Evolutionary conservation across 92 coral and sea anemone genomes (phyloP), one percentile per base, ranked within the genome.

Genomic region (Phenganax subtilis): DNA sequence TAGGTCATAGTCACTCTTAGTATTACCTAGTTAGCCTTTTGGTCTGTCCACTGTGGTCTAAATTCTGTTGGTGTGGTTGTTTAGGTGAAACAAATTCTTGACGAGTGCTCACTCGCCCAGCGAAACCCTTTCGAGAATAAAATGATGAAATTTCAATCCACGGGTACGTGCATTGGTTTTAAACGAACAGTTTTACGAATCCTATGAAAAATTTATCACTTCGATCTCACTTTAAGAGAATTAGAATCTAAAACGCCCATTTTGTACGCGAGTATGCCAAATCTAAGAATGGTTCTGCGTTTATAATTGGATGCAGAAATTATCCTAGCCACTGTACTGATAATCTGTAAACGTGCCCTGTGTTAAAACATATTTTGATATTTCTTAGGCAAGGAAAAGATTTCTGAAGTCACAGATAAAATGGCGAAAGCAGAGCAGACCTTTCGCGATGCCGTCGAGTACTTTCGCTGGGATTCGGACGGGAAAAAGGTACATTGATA

Each of bases 51-150:
- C 25, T 20, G 14, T n/a, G 0, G 0, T 10, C 11, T 10, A 71
- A 71, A 11, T 71, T 12, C 31, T 17, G 1, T 0, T 51, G 52
- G 9, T 55, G 37, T 30, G 73, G 10, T 25, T 9, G 17, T 70
- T 70, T 75, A 96, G 99, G 87, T 85, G 6, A 91, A 96, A 72
- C 89, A 90, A 75, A 93, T 96, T 12, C 81, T 90, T 14, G 90
- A 88, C n/a, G 87, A 89, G 28, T 86, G 88, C 28, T 81, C 84
- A 51, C 86, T 85, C 12, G 81, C 76, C 17, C 70, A 84, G 55
- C 93, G 94, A 31, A 90, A 93, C 57, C 98, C 98, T 14, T 93
- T 93, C 80, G 92, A 91, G 80, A 83, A 91, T 61, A 85, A 89
- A 85, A 91, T 93, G 89, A 86, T 65, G 12, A 86, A 83, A 66